phyloP scores from a whole-genome alignment of 2,797 vertebrate species.

The Brachyalestes nurse region DNA sequence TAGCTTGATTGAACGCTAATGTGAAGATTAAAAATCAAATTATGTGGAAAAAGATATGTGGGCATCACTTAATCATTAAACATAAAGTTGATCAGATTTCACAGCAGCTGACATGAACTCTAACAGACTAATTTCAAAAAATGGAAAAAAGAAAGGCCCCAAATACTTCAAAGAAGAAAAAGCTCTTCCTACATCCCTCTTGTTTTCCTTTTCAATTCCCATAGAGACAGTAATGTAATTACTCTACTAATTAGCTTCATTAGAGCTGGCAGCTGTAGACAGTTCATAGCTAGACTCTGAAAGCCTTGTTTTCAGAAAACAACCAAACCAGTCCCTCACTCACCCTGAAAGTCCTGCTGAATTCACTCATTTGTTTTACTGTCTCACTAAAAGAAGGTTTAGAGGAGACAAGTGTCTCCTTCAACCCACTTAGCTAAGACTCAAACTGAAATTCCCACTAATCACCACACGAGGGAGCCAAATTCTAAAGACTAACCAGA shows the following conservation, averaged over 20 bases:
- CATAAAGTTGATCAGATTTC: no score
- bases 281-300: conserved; percentile 78
- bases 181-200: conserved; percentile 88
- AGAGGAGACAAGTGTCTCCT: neutral
- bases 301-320: conserved; percentile 72
- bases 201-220: conserved; percentile 98
- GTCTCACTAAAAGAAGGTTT: conserved; percentile 8
- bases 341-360: neutral
- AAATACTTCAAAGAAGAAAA: conserved; percentile 7
- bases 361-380: conserved; percentile 25
- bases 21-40: no score
- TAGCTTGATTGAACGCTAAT: no score
- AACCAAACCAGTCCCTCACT: conserved; percentile 26
- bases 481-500: conserved; percentile 4
- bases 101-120: conserved; percentile 73
- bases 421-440: neutral
- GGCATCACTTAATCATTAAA: no score
- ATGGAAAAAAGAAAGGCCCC: conserved; percentile 60
- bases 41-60: no score
- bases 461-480: conserved; percentile 45
- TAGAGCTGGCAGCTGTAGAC: conserved; percentile 95
- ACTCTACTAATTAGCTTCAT: conserved; percentile 98
- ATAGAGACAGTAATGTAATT: conserved; percentile 99
- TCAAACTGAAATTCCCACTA: neutral
- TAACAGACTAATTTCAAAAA: conserved; percentile 75